Conservation (phyloP, 2,113 vertebrate genomes). For the Donacobius atricapilla region DNA sequence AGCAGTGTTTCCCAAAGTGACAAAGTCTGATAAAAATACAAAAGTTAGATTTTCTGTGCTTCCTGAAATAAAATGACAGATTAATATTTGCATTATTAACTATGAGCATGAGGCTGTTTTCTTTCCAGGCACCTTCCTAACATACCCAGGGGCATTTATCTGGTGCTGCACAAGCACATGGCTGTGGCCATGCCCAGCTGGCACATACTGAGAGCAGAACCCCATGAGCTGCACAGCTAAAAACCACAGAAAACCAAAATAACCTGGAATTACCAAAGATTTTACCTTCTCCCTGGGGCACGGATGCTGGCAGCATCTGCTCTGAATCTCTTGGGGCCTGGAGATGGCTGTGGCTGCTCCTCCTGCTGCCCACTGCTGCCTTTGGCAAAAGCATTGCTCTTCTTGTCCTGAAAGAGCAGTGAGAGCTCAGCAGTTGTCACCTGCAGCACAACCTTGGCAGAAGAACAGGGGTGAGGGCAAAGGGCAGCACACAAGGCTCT, state of each 20-base stretch:
- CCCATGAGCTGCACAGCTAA: background rate
- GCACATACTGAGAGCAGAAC: background rate
- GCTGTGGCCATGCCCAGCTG: background rate
- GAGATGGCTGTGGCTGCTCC: background rate
- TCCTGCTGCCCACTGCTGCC: background rate
- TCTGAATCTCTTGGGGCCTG: constrained; percentile 6
- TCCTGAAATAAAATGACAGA: background rate
- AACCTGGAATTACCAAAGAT: background rate
- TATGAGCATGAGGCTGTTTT: background rate
- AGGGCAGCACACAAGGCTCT: background rate
- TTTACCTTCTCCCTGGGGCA: background rate
- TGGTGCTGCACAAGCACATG: background rate
- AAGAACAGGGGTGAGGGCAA: background rate
- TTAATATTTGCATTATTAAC: background rate
- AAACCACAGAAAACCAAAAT: background rate
- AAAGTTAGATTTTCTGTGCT: background rate
- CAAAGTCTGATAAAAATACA: background rate
- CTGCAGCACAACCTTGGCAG: accelerated
- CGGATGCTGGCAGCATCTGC: background rate
- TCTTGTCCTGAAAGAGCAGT: constrained; percentile 25
- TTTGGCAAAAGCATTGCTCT: background rate
- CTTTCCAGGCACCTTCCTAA: background rate
- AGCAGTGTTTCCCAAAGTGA: background rate
- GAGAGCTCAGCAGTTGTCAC: background rate
- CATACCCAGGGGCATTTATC: background rate